Base-by-base conservation (phyloP, 2,797 vertebrate genomes). In the Oreochromis mossambicus region DNA sequence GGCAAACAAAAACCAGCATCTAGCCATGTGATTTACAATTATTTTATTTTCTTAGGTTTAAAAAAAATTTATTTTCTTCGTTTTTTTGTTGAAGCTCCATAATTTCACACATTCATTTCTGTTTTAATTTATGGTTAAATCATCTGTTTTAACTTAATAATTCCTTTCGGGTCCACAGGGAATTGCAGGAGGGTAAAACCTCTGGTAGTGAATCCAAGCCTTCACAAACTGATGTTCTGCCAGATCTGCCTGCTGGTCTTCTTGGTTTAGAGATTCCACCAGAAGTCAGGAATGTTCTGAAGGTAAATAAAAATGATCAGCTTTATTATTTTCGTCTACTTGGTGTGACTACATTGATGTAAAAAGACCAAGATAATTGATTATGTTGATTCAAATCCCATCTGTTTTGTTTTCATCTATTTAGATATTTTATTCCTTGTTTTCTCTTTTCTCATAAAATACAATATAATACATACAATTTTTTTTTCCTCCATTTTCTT, bases 131-230 rank as follows among this genome's bases (percentile, higher is more conserved):
- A 73, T 48, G 15, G 24, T 73, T 48, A 73, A 73, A 12, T 48
- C 24, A 32, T 48, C 24, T 43, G 15, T 73, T 73, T 73, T 46
- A 46, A 26, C 10, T 32, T 75, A n/a, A 24, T 3, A 46, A 78
- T 68, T 92, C 9, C 79, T 93, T 50, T 94, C 90, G 36, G 17
- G 19, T 89, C 24, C 83, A 56, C 94, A 99, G 98, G 91, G 98
- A 99, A 90, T 94, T 98, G 77, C 98, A 99, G 91, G 98, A 98
- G 82, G 96, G 95, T 66, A 97, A 98, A 86, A 96, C 97, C 75
- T 95, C 96, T 81, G 96, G 96, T 86, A 93, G 97, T 70, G 96
- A 97, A 85, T 89, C 94, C 55, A 96, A 97, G 66, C 81, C 95
- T 75, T 88, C 95, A 54, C 15, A 92, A 77, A 8, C 95, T 88